Base-by-base conservation (phyloP, 2,113 vertebrate genomes). In the Hippocampus guttulatus region DNA sequence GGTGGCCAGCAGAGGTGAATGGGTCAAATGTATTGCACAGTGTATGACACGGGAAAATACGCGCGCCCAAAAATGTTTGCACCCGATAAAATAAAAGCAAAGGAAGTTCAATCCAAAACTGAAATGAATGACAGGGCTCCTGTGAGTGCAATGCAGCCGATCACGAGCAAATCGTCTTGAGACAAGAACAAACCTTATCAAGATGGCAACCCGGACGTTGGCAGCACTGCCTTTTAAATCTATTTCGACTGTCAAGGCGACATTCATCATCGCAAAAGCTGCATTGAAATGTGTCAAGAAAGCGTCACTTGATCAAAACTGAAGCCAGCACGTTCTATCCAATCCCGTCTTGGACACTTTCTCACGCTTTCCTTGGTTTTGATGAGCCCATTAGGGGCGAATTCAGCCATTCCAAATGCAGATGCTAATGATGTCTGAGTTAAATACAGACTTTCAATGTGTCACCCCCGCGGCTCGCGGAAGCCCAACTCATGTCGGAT, bases 401-500 rank as follows among this genome's bases (percentile, higher is more conserved):
- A 83, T 75, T 80, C 68, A 65, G 75, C 77, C 77, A 80, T 84
- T 80, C 75, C 81, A 78, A 77, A 76, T 76, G 75, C 41, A 71
- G 1, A 62, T 76, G 79, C 63, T 84, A 82, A 87, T 79, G 74
- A 88, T 80, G 78, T 81, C 73, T 30, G 16, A 84, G 71, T 68
- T 61, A 23, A 70, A 52, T 57, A 43, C 52, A 40, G 55, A 73
- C 38, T 40, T 66, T 43, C n/a, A 0, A 3, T n/a, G 52, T 0
- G 14, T 0, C 40, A 27, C 2, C 68, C 73, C 68, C 51, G 21
- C 41, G 43, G 63, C 68, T 69, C n/a, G 21, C 23, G 47, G 51
- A 79, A 64, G 61, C 73, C 40, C 30, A 69, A 67, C 47, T 74
- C 73, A 51, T 81, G 75, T 76, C 71, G 73, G 69, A 73, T 77